phyloP scores from a whole-genome alignment of 1,140 invertebrate genomes.

The Leptinotarsa texana region DNA sequence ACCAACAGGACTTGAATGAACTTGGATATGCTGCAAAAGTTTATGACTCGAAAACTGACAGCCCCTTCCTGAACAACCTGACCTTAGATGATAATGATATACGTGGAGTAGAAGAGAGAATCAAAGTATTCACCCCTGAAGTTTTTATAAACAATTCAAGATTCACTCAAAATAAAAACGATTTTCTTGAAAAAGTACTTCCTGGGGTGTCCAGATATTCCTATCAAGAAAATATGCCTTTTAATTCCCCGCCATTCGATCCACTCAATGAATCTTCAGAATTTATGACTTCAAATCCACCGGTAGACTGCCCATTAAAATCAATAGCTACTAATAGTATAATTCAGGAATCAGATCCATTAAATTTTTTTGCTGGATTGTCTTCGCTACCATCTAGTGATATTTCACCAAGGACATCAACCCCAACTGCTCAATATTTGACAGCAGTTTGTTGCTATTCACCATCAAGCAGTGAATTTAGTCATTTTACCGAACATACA shows the following conservation, averaged over 20 bases:
- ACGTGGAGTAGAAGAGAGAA: background rate
- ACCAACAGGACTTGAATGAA: constrained; percentile 33
- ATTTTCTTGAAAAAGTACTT: background rate
- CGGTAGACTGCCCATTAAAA: too few relatives aligned
- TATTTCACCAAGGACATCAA: too few relatives aligned
- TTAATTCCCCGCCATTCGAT: background rate
- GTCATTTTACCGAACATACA: too few relatives aligned
- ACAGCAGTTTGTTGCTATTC: too few relatives aligned
- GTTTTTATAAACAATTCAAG: background rate
- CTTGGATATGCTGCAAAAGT: constrained; percentile 14
- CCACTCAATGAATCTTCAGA: background rate
- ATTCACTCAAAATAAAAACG: background rate
- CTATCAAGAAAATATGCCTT: background rate
- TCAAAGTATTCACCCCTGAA: background rate
- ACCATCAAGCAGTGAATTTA: too few relatives aligned
- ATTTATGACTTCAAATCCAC: background rate
- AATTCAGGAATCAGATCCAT: too few relatives aligned
- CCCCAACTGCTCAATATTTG: too few relatives aligned
- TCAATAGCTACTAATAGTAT: too few relatives aligned
- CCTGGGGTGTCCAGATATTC: background rate
- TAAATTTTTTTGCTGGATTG: too few relatives aligned
- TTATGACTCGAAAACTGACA: too few relatives aligned
- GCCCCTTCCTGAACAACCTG: background rate
- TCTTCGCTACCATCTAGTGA: too few relatives aligned
- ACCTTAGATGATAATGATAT: background rate